Conservation (phyloP, 2,797 vertebrate species). For the Eulemur rubriventer region DNA sequence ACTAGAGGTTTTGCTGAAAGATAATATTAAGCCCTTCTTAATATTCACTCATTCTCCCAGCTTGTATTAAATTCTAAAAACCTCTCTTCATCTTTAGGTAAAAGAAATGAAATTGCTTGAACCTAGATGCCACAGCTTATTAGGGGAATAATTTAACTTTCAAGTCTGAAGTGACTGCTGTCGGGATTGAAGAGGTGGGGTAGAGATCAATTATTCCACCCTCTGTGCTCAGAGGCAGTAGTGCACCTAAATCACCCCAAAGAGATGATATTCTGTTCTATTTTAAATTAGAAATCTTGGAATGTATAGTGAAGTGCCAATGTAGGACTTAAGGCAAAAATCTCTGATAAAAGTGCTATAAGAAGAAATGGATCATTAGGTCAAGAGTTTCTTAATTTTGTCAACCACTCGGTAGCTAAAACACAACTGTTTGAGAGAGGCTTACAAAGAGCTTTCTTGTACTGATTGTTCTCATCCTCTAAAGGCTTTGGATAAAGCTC, state of each 20-base stretch:
- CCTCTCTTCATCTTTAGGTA: not conserved
- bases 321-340: not conserved
- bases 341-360: slow-evolving; percentile 18
- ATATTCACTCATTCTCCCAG: not conserved
- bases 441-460: not conserved
- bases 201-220: not conserved
- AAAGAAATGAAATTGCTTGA: slow-evolving; percentile 13
- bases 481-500: slow-evolving; percentile 7
- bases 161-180: slow-evolving; percentile 32
- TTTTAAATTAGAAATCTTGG: slow-evolving; percentile 14
- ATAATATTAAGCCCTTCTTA: not conserved
- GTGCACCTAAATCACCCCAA: not conserved
- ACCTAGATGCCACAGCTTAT: not conserved
- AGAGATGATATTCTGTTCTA: not conserved
- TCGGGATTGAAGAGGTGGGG: not conserved
- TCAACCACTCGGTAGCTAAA: not conserved
- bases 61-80: slow-evolving; percentile 5
- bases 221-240: not conserved
- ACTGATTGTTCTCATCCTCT: not conserved
- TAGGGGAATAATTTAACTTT: slow-evolving; percentile 33
- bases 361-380: slow-evolving; percentile 45
- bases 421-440: not conserved
- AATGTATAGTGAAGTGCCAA: not conserved
- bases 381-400: slow-evolving; percentile 50
- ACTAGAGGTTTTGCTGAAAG: not conserved